These are phyloP conservation scores for Chinchilla lanigera DNA, from an alignment of 2,113 vertebrate genomes.

Conservation along the genomic window DNA sequence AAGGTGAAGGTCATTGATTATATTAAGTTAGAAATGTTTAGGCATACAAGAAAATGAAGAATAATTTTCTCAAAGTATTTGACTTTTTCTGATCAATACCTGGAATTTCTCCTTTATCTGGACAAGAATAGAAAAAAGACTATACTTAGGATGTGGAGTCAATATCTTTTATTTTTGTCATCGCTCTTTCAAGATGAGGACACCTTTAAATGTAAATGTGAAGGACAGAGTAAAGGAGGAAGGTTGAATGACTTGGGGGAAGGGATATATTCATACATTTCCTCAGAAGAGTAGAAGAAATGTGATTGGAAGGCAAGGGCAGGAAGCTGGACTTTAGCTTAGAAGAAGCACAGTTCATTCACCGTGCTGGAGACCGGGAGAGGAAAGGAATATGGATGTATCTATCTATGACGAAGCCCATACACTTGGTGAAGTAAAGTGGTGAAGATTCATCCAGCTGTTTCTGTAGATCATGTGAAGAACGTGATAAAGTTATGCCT, in stretches of 20 bases:
- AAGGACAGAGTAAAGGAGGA: background rate
- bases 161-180: background rate
- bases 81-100: background rate
- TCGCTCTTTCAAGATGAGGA: background rate
- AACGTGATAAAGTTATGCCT: background rate
- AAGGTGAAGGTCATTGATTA: background rate
- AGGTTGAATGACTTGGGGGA: background rate
- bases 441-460: background rate
- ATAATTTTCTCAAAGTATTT: background rate
- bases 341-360: background rate
- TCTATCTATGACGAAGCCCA: background rate
- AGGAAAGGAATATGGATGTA: background rate
- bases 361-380: background rate
- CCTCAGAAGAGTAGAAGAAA: background rate
- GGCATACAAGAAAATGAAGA: background rate
- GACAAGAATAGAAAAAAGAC: background rate
- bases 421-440: background rate
- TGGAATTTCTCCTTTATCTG: background rate
- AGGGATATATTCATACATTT: background rate
- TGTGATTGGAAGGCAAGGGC: background rate
- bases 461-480: background rate
- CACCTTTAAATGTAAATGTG: background rate
- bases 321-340: background rate
- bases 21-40: background rate
- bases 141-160: background rate